Evolutionary conservation across 92 coral and sea anemone genomes (phyloP).

Genomic region (Palythoa grandiflora): DNA sequence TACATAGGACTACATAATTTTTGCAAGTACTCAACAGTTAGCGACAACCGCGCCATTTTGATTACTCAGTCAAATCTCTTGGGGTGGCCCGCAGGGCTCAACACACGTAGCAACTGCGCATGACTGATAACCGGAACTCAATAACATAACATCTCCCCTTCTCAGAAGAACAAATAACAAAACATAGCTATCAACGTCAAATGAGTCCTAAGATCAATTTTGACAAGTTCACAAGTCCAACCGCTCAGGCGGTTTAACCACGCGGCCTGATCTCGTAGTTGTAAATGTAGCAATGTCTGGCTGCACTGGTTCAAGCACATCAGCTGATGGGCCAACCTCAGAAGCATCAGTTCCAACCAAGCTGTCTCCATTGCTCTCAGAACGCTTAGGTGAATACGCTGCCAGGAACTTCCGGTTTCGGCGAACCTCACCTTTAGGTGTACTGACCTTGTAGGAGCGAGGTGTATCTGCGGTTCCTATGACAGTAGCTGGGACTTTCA

Average conservation of each 20-base stretch:
- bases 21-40: neutral
- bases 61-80: neutral
- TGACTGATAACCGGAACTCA: neutral
- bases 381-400: slow-evolving; percentile 15
- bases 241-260: slow-evolving; percentile 20
- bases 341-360: neutral
- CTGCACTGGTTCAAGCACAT: slow-evolving; percentile 1
- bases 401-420: slow-evolving; percentile 22
- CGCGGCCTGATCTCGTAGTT: slow-evolving; percentile 9
- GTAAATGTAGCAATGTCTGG: slow-evolving; percentile 7
- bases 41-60: neutral
- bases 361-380: slow-evolving; percentile 23
- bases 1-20: neutral
- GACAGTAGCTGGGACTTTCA: slow-evolving; percentile 28
- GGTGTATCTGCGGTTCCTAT: slow-evolving; percentile 20
- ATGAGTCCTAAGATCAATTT: neutral
- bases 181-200: slow-evolving; percentile 13
- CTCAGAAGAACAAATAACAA: slow-evolving; percentile 1
- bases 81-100: neutral
- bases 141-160: neutral
- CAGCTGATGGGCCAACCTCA: slow-evolving; percentile 25
- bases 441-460: slow-evolving; percentile 24
- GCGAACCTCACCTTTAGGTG: neutral
- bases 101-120: neutral
- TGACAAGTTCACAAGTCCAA: slow-evolving; percentile 21